phyloP scores from a whole-genome alignment of 2,888 invertebrate genomes.

The Eulithis prunata region DNA sequence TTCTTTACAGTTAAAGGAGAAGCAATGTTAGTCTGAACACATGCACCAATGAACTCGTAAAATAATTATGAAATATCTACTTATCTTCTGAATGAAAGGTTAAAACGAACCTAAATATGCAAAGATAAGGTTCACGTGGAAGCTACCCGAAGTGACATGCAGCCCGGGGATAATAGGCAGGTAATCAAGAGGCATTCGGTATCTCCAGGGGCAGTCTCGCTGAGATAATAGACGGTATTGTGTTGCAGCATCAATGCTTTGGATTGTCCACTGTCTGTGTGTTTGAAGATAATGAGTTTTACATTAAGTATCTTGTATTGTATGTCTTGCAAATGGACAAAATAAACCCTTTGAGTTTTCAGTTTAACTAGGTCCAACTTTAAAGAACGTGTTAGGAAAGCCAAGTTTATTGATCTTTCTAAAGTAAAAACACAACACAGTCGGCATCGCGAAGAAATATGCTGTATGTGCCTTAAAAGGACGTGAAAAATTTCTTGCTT shows the following conservation, averaged over 20 bases:
- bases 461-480: not conserved
- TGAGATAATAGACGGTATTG: constrained; percentile 38
- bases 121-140: constrained; percentile 6
- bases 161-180: constrained; percentile 27
- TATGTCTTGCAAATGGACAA: too few species aligned
- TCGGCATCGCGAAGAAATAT: not conserved
- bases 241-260: constrained; percentile 32
- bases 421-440: too few species aligned
- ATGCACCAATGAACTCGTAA: too few species aligned
- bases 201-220: constrained; percentile 33
- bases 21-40: too few species aligned
- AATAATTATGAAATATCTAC: not conserved
- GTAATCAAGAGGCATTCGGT: constrained; percentile 36
- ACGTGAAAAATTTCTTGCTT: constrained; percentile 2
- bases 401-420: too few species aligned
- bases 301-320: not conserved
- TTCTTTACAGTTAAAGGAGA: too few species aligned
- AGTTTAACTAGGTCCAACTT: too few species aligned
- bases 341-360: too few species aligned
- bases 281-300: not conserved
- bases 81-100: not conserved
- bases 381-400: too few species aligned
- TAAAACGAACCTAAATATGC: not conserved
- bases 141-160: constrained; percentile 14
- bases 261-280: constrained; percentile 21